Base-by-base conservation (phyloP, 2,888 invertebrate species). In the Marasmarcha lunaedactyla region DNA sequence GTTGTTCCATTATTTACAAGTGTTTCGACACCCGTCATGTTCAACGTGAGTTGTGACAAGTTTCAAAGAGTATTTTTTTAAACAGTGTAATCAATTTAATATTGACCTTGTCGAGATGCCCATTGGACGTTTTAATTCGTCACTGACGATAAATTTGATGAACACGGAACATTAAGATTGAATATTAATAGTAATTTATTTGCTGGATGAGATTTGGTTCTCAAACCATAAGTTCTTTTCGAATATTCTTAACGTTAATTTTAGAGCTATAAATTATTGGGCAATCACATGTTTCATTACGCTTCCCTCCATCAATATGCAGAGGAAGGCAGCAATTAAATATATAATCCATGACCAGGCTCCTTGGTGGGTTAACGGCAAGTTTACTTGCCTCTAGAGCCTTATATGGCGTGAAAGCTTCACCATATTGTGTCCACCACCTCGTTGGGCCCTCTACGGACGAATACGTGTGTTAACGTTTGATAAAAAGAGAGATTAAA, bases 391-490 rank as follows among this genome's bases (percentile, higher is more conserved):
- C 59, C 59, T 55, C 56, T 48, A 51, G 47, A 42, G 52, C 81
- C 77, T 58, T 81, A 79, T 77, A 81, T 52, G 83, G 83, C 47
- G 83, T 74, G 83, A 83, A 83, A 83, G 83, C 76, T 63, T 57
- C 63, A 64, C 70, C 57, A 67, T 64, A 73, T 73, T 79, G 79
- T 81, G 71, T 71, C 67, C 68, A 59, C 64, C 55, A 61, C 68
- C 65, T 59, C 60, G 56, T 48, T 56, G 62, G 54, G 52, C 69
- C 62, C 51, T 50, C 61, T 63, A 59, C 59, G 69, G 64, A 57
- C 66, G 63, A 65, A 66, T 63, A 60, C 63, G 66, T 65, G 64
- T 54, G 59, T 58, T 59, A 55, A 53, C 52, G 51, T 54, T 59
- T 59, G 57, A 64, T 66, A 53, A 50, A 53, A 53, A 54, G 52